Evolutionary conservation across 2,797 vertebrate species (phyloP), one percentile per base, ranked within the genome.

Genomic region (Heliangelus exortis): DNA sequence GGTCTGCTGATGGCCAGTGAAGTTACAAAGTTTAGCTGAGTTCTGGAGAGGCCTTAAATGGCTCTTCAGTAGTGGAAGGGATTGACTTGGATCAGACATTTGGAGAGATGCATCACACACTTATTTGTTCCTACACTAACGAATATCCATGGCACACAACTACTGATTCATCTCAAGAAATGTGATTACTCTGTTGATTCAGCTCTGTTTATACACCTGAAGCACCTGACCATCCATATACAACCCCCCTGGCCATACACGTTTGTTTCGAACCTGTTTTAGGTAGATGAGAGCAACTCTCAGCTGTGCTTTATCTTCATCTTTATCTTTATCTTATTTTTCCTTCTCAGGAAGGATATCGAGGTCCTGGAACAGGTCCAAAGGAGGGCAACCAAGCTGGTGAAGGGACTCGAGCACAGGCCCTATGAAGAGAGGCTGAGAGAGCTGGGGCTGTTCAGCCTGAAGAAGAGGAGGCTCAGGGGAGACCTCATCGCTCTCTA

Each of bases 21-120:
- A 94, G 80, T 55, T 82, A 86, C 92, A 90, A 66, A 55, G 23
- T 8, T 94, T 62, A 96, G 63, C 71, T 62, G 73, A 55, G 21
- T 11, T 41, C 39, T 41, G 68, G 50, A 86, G 45, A 92, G 51
- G 34, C 34, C 66, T 91, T 83, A 74, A 84, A 93, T 96, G 66
- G 28, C 28, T 75, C 53, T 82, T 57, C 14, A 65, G 81, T 33
- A 39, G 88, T 31, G 39, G 91, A 90, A 78, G 68, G 33, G 76
- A 61, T 34, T 81, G 34, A 59, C 50, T 94, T 58, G 55, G 25
- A 79, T 84, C 83, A 93, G 80, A 54, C 39, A 72, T 47, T 58
- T 0, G 3, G 47, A 84, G 62, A 61, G 83, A 79, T 57, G 41
- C 77, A 58, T 83, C 71, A 84, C 7, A 26, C 1, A 0, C 17